Evolutionary conservation across 1,140 invertebrate species (phyloP).

Genomic region (Pararge aegeria): DNA sequence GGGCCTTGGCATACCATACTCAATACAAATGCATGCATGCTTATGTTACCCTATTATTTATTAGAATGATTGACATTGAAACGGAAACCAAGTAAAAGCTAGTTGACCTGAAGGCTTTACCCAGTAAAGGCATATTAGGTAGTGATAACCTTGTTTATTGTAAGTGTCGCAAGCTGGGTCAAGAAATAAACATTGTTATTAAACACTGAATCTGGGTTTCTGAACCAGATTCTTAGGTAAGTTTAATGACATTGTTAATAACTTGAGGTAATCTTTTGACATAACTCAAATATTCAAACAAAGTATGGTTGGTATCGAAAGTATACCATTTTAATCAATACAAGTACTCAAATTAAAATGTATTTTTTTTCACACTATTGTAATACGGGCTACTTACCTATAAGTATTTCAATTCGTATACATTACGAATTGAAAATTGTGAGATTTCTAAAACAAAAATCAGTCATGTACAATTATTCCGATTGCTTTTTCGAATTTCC

Average conservation of each 20-base stretch:
- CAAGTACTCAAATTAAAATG: too few species aligned
- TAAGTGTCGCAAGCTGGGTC: not conserved
- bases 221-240: not conserved
- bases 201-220: not conserved
- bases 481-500: too few species aligned
- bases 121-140: conserved; percentile 1
- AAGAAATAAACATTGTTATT: conserved; percentile 8
- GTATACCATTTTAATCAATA: too few species aligned
- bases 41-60: not conserved
- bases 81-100: not conserved
- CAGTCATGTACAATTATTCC: too few species aligned
- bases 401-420: too few species aligned
- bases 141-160: conserved; percentile 1
- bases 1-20: too few species aligned
- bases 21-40: too few species aligned
- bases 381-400: too few species aligned
- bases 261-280: not conserved
- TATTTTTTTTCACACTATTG: too few species aligned
- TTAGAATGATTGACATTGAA: conserved; percentile 1
- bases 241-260: not conserved
- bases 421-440: too few species aligned
- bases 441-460: too few species aligned
- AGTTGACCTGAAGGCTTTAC: conserved; percentile 1
- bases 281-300: not conserved
- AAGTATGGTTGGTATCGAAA: not conserved